Evolutionary conservation across 2,888 invertebrate species (phyloP), one percentile per base, ranked within the genome.

Genomic region (Idaea straminata): DNA sequence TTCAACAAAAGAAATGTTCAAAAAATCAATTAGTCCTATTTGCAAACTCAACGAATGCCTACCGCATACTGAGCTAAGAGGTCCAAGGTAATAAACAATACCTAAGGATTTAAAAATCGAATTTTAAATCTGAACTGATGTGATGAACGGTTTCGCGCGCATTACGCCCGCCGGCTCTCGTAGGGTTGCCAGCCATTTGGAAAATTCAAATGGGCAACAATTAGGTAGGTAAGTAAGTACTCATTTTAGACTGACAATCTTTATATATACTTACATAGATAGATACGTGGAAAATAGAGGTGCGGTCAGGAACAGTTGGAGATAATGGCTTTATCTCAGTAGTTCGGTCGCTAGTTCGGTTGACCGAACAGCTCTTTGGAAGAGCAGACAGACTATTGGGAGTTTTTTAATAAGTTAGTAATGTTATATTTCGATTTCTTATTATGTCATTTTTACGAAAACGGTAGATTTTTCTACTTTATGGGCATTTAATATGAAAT

Each of bases 141-240:
- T 84, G 85, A 86, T 83, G 82, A 81, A 84, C 82, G 84, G 83
- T 83, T 85, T 87, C 81, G 83, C 83, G 84, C 83, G 76, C 79
- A 82, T 87, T 83, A 84, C 78, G 68, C 80, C 80, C 75, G 78
- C 74, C 74, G 78, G 79, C 68, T 68, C 35, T 65, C 60, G 61
- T 76, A 84, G 82, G 85, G 84, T 69, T 83, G 77, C 68, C 78
- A 71, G 63, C 58, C 47, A 64, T 38, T 62, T 62, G 61, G 57
- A 67, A 66, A 66, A 58, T 66, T 64, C 65, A 47, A 47, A 47
- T 47, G 5, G 47, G 47, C 10, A 13, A 47, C 7, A 47, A 47
- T 47, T 47, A 47, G 13, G 47, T 47, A 47, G 5, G 36, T 36
- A 36, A 7, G 13, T 47, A 47, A 5, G 13, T 10, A 7, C 7